Evolutionary conservation across 2,888 invertebrate genomes (phyloP).

Genomic region (Belgica antarctica): DNA sequence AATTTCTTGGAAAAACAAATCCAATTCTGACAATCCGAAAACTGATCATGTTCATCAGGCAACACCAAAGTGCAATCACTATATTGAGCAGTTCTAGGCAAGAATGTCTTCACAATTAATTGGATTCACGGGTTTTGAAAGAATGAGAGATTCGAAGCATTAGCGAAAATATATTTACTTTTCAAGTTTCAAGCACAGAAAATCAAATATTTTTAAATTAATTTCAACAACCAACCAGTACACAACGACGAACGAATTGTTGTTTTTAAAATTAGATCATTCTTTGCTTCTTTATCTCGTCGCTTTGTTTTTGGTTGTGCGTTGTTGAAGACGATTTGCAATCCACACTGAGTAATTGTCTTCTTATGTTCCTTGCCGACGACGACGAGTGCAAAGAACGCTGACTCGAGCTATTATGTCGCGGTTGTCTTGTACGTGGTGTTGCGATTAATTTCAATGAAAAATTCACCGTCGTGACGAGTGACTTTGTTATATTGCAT

Average conservation of each 20-base stretch:
- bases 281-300: conserved; percentile 11
- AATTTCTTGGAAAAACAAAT: too few species aligned
- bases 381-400: neutral
- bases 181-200: too few species aligned
- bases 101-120: too few species aligned
- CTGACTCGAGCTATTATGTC: neutral
- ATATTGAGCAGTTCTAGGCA: too few species aligned
- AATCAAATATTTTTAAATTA: conserved; percentile 16
- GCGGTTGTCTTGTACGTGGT: neutral
- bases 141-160: conserved; percentile 11
- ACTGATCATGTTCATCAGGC: too few species aligned
- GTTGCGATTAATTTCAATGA: conserved; percentile 29
- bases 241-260: conserved; percentile 41
- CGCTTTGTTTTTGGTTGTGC: too few species aligned
- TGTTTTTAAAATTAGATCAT: conserved; percentile 34
- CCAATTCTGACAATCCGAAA: too few species aligned
- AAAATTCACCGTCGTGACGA: neutral
- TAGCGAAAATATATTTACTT: conserved; percentile 16
- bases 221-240: conserved; percentile 24
- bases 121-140: too few species aligned
- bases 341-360: conserved; percentile 22
- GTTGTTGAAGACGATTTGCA: neutral
- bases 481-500: too few species aligned
- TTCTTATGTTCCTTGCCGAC: neutral
- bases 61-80: neutral